Evolutionary conservation across 2,113 vertebrate species (phyloP), one percentile per base, ranked within the genome.

Genomic region (Saguinus imperator): DNA sequence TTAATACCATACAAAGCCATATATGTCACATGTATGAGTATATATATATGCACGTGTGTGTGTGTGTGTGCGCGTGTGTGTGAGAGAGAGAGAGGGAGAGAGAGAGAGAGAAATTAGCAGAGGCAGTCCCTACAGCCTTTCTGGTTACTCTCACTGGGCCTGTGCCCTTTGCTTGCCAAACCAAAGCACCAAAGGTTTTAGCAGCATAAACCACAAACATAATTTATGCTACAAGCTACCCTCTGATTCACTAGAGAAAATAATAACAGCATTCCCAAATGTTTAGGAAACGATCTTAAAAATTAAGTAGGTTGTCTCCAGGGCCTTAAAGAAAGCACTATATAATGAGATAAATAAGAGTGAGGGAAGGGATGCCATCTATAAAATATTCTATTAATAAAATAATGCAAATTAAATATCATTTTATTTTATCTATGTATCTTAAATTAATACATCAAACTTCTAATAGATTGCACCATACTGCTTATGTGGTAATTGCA

Each of bases 391-490:
- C 3, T 55, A 64, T 84, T 72, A 64, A 92, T 3, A 35, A 0
- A 83, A 58, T 81, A 1, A 35, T 80, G 70, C 8, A 43, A 94
- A 89, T 81, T 14, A 80, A 93, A 72, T 29, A n/a, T 88, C 80
- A 9, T 86, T 0, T 35, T 94, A 76, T 90, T 18, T 70, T 83
- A 48, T 70, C 29, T 45, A 32, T 94, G 10, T 40, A 40, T 40
- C 37, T 40, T 37, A 75, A 93, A 92, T 32, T 29, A 45, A 94
- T 94, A 87, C 89, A 89, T 94, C 94, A 87, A 91, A 35, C 57
- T 68, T 40, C 52, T 85, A 94, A 92, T 93, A 91, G 13, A 76
- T 86, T 84, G 79, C 25, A 76, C 27, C 27, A 0, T 76, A 66
- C 20, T 52, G n/a, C 83, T 94, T 40, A 70, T 57, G 0, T 70